Percentiles rank a stretch among this genome's conserved stretches.
These are phyloP conservation scores for Rotaria macrura DNA, from an alignment of 2,888 invertebrate genomes.

Conservation along the genomic window DNA sequence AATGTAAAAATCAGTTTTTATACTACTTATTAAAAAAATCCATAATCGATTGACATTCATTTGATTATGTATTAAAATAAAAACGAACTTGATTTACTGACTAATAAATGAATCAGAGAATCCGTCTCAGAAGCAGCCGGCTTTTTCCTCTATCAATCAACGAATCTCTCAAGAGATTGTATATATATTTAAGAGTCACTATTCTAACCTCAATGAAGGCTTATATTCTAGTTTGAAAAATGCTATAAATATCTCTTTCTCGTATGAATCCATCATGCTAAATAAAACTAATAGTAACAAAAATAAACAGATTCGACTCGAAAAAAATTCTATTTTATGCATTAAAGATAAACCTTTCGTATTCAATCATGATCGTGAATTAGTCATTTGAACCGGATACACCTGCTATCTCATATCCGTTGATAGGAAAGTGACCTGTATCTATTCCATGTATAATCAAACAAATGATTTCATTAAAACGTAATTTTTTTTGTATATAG, in stretches of 20 bases:
- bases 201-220: too few relatives aligned
- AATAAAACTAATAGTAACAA: too few relatives aligned
- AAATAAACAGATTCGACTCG: too few relatives aligned
- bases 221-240: too few relatives aligned
- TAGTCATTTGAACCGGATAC: background rate
- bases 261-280: too few relatives aligned
- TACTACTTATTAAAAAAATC: too few relatives aligned
- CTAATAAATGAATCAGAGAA: background rate
- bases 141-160: background rate
- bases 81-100: background rate
- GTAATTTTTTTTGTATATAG: background rate
- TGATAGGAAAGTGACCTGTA: background rate
- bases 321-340: too few relatives aligned
- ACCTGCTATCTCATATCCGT: background rate
- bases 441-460: background rate
- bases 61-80: too few relatives aligned
- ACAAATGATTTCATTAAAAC: background rate
- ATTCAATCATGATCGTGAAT: too few relatives aligned
- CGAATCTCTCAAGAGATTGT: background rate
- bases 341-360: background rate
- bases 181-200: background rate
- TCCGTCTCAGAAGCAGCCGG: background rate
- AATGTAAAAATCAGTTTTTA: too few relatives aligned
- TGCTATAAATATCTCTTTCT: too few relatives aligned
- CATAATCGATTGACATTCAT: too few relatives aligned